Evolutionary conservation across 2,797 vertebrate species (phyloP).

Genomic region (Acipenser transmontanus): DNA sequence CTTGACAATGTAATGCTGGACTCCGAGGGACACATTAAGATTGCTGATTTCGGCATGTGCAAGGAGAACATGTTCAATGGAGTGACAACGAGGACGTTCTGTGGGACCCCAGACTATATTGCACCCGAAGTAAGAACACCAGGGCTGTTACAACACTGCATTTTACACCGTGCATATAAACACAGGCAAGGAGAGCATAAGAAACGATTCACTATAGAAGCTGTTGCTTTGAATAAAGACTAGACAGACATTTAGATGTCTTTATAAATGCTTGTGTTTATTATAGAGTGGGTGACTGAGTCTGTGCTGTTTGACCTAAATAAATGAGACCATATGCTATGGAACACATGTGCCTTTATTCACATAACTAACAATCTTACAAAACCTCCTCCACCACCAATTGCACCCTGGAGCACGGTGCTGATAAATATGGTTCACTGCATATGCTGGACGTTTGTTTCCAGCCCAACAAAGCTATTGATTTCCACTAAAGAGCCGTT

Average conservation of each 20-base stretch:
- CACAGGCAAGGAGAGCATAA: not conserved
- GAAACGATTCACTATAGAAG: not conserved
- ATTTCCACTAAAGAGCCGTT: not conserved
- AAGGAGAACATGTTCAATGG: conserved; percentile 85
- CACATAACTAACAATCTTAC: no score
- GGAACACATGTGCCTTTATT: no score
- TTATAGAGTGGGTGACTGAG: no score
- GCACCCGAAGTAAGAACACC: conserved; percentile 78
- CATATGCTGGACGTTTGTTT: not conserved
- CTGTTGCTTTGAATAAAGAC: not conserved
- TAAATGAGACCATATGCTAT: no score
- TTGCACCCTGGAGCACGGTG: no score
- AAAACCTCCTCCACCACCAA: no score
- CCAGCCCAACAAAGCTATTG: not conserved
- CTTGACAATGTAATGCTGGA: conserved; percentile 97
- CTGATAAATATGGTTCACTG: no score
- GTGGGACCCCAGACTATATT: conserved; percentile 95
- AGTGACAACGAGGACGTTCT: conserved; percentile 89
- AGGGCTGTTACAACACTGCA: no score
- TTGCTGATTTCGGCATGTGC: conserved; percentile 97
- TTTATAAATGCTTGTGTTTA: no score
- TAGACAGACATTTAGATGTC: not conserved
- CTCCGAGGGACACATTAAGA: conserved; percentile 92
- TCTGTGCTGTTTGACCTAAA: no score
- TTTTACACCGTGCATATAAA: not conserved